Evolutionary conservation across 1,140 invertebrate species (phyloP).

Genomic region (Neodiprion virginianus): DNA sequence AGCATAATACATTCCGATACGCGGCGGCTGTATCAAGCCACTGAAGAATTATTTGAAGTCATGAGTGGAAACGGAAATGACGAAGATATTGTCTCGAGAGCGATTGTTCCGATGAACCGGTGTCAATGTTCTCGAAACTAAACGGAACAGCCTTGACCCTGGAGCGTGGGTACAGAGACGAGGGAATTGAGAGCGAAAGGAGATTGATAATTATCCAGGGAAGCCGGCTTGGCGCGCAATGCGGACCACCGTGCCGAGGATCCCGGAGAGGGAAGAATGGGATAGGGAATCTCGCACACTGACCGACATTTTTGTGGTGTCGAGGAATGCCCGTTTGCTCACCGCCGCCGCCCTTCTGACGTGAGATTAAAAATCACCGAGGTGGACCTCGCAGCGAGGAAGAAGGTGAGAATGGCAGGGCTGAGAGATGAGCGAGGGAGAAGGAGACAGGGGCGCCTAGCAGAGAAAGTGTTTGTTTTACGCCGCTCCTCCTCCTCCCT

Average conservation of each 20-base stretch:
- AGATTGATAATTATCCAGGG: constrained; percentile 1
- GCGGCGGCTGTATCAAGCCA: neutral
- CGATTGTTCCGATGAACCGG: neutral
- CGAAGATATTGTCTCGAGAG: neutral
- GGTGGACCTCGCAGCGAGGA: constrained; percentile 1
- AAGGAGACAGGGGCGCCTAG: constrained; percentile 25
- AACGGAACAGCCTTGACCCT: neutral
- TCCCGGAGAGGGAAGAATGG: neutral
- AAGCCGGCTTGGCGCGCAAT: constrained; percentile 16
- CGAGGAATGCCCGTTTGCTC: constrained; percentile 28
- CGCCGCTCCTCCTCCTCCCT: constrained; percentile 17
- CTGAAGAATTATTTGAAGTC: neutral
- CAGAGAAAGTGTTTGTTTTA: constrained; percentile 39
- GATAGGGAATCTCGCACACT: constrained; percentile 30
- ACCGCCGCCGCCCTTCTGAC: constrained; percentile 15
- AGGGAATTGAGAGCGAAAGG: constrained; percentile 4
- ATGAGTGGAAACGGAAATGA: neutral
- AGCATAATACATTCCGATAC: neutral
- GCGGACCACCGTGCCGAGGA: constrained; percentile 31
- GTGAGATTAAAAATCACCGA: constrained; percentile 32
- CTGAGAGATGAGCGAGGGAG: constrained; percentile 8
- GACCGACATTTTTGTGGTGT: constrained; percentile 45
- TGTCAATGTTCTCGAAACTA: neutral
- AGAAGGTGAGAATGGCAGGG: neutral
- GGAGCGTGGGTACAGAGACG: neutral